These are phyloP conservation scores for Salmo trutta DNA, from an alignment of 2,797 vertebrate genomes.

Conservation along the genomic window DNA sequence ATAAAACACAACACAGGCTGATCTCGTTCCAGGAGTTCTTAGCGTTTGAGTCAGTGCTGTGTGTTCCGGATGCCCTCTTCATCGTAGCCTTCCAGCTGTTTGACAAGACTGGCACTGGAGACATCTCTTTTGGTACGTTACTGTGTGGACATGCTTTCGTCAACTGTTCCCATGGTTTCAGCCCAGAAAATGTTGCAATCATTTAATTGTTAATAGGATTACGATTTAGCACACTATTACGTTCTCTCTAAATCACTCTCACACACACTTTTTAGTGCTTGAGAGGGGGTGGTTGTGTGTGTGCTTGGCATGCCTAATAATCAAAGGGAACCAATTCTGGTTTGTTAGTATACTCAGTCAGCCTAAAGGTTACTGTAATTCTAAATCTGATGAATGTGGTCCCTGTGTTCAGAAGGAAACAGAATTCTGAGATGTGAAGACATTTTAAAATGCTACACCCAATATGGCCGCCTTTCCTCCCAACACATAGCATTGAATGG, in stretches of 20 bases:
- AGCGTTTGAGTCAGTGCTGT: slow-evolving; percentile 96
- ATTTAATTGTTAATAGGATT: slow-evolving; percentile 50
- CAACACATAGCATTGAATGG: too few relatives aligned
- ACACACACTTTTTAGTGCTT: not conserved
- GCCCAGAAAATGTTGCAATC: not conserved
- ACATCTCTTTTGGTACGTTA: slow-evolving; percentile 90
- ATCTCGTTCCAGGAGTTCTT: slow-evolving; percentile 99
- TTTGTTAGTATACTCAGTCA: too few relatives aligned
- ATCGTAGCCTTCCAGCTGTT: slow-evolving; percentile 98
- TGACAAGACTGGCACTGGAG: slow-evolving; percentile 94
- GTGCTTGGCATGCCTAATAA: too few relatives aligned
- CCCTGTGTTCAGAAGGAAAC: too few relatives aligned
- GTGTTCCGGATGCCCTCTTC: slow-evolving; percentile 97
- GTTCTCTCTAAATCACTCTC: slow-evolving; percentile 19
- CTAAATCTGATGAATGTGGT: too few relatives aligned
- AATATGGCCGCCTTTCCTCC: too few relatives aligned
- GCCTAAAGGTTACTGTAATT: too few relatives aligned
- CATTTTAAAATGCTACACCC: too few relatives aligned
- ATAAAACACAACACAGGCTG: slow-evolving; percentile 74
- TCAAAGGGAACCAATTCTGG: too few relatives aligned
- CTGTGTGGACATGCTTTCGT: too few relatives aligned
- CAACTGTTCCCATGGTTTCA: too few relatives aligned
- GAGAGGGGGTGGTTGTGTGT: not conserved
- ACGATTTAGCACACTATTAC: slow-evolving; percentile 22
- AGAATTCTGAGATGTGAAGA: too few relatives aligned